Evolutionary conservation across 2,113 vertebrate genomes (phyloP).

Genomic region (Eira barbara): DNA sequence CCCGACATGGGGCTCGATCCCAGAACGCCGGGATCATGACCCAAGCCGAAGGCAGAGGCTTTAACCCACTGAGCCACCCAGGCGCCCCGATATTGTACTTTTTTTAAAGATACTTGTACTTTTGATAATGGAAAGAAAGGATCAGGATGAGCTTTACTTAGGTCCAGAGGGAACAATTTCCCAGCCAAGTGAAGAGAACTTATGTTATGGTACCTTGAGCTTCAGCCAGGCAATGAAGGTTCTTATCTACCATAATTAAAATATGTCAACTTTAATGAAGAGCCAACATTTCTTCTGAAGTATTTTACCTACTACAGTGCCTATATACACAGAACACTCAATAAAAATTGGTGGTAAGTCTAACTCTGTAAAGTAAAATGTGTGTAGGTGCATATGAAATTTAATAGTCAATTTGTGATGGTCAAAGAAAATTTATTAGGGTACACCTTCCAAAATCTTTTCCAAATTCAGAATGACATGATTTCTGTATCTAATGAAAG

Average conservation of each 20-base stretch:
- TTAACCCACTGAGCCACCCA: too few species aligned
- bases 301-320: conserved; percentile 10
- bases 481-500: neutral
- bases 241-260: conserved; percentile 46
- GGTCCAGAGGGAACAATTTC: conserved; percentile 44
- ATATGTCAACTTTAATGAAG: conserved; percentile 51
- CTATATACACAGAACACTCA: conserved; percentile 18
- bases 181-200: conserved; percentile 43
- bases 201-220: conserved; percentile 31
- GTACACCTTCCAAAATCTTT: neutral
- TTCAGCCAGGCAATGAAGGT: conserved; percentile 49
- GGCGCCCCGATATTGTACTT: neutral
- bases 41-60: too few species aligned
- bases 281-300: conserved; percentile 46
- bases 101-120: neutral
- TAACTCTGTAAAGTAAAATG: conserved; percentile 3
- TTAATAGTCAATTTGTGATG: neutral
- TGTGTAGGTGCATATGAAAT: neutral
- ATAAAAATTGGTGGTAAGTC: neutral
- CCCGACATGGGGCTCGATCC: too few species aligned
- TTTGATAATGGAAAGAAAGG: conserved; percentile 11
- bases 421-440: neutral
- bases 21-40: too few species aligned
- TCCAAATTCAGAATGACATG: neutral
- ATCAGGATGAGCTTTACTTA: neutral